Percentiles rank a stretch among this genome's conserved stretches.
These are phyloP conservation scores for Nipponacmea schrenckii DNA, from an alignment of 2,888 invertebrate genomes.

Conservation along the genomic window DNA sequence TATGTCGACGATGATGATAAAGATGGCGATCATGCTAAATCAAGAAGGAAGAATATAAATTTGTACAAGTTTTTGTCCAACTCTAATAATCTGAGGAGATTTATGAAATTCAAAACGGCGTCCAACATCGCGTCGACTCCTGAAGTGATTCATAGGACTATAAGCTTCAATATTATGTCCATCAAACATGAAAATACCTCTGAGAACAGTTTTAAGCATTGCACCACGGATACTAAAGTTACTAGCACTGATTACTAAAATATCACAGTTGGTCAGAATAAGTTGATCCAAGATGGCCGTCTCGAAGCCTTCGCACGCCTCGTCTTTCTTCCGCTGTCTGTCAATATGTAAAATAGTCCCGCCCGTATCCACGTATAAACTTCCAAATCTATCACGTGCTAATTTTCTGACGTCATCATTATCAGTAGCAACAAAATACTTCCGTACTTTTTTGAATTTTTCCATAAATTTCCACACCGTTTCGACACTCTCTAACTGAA, in stretches of 20 bases:
- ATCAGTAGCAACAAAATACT: slow-evolving; percentile 34
- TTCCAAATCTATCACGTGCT: slow-evolving; percentile 13
- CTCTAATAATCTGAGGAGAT: no score
- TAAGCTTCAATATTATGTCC: not conserved
- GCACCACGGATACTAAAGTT: slow-evolving; percentile 19
- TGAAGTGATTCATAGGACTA: not conserved
- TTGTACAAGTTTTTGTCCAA: no score
- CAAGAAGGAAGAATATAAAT: no score
- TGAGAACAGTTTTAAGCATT: slow-evolving; percentile 5
- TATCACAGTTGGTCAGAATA: slow-evolving; percentile 18
- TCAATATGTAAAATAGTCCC: slow-evolving; percentile 24
- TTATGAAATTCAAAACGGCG: no score
- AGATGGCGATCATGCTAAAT: no score
- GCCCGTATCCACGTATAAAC: slow-evolving; percentile 16
- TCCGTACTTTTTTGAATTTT: slow-evolving; percentile 20
- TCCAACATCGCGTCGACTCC: not conserved
- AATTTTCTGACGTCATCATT: slow-evolving; percentile 23
- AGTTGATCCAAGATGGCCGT: slow-evolving; percentile 20
- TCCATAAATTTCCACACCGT: slow-evolving; percentile 29
- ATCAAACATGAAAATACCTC: not conserved
- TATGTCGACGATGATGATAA: no score
- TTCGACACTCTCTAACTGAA: slow-evolving; percentile 5
- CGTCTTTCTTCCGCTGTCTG: slow-evolving; percentile 6
- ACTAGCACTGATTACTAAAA: slow-evolving; percentile 16
- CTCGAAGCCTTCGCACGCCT: slow-evolving; percentile 15